A percentile compares a stretch with the other conserved stretches of the same genome.
Conservation (phyloP, 2,797 vertebrate genomes). For the Aythya fuligula region DNA sequence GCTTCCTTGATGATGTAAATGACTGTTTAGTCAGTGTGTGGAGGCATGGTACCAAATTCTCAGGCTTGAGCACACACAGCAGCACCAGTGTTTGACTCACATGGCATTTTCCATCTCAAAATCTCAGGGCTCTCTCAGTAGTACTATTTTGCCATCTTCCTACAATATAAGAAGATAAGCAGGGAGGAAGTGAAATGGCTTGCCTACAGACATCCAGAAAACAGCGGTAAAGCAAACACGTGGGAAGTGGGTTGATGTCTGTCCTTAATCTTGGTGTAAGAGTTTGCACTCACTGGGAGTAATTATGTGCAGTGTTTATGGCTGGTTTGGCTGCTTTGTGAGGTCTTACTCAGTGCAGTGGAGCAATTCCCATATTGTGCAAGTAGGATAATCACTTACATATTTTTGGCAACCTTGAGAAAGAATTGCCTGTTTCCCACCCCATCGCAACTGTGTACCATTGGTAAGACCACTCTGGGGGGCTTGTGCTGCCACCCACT, state of each 20-base stretch:
- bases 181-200: not conserved
- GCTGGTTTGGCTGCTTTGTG: not conserved
- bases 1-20: not conserved
- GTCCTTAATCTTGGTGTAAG: not conserved
- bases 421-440: not conserved
- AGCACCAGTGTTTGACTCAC: accelerated
- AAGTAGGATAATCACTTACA: not conserved
- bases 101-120: not conserved
- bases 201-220: not conserved
- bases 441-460: not conserved
- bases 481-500: not conserved
- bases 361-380: not conserved
- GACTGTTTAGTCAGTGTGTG: not conserved
- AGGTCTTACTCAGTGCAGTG: not conserved
- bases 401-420: not conserved
- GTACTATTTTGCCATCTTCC: not conserved
- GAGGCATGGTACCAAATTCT: not conserved
- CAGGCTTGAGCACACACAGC: accelerated
- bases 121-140: not conserved
- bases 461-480: not conserved
- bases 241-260: not conserved
- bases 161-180: not conserved
- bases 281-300: not conserved
- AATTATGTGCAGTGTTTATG: not conserved
- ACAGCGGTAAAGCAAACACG: not conserved